These are phyloP conservation scores for Pyrrhura leucotis DNA, from an alignment of 2,797 vertebrate species.

Conservation along the genomic window DNA sequence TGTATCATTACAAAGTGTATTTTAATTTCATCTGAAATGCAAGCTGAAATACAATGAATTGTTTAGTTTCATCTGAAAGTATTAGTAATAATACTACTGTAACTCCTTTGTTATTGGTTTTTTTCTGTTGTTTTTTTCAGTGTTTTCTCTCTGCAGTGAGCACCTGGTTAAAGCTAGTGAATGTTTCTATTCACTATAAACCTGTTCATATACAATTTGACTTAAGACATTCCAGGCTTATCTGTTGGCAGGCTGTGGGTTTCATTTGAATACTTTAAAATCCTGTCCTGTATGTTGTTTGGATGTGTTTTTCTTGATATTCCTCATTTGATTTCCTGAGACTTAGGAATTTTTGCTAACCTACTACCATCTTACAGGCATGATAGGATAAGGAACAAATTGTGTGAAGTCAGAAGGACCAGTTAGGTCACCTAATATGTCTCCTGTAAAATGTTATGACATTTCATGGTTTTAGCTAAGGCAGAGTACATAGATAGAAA, in stretches of 20 bases:
- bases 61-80: not conserved
- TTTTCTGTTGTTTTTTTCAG: not conserved
- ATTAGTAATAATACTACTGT: not conserved
- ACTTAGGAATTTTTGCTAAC: not conserved
- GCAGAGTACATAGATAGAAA: not conserved
- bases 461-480: fast-evolving
- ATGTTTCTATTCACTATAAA: not conserved
- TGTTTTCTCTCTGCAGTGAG: not conserved
- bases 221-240: no score
- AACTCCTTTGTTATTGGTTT: not conserved
- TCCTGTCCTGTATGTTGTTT: not conserved
- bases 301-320: fast-evolving
- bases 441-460: not conserved
- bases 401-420: not conserved
- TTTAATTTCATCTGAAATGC: not conserved
- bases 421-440: not conserved
- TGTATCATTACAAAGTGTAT: not conserved
- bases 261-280: not conserved
- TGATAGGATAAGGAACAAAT: not conserved
- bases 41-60: not conserved
- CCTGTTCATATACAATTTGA: not conserved
- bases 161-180: not conserved
- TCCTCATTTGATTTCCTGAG: not conserved
- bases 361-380: fast-evolving
- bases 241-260: fast-evolving